Evolutionary conservation across 2,113 vertebrate species (phyloP).

Genomic region (Thinocorus orbignyianus): DNA sequence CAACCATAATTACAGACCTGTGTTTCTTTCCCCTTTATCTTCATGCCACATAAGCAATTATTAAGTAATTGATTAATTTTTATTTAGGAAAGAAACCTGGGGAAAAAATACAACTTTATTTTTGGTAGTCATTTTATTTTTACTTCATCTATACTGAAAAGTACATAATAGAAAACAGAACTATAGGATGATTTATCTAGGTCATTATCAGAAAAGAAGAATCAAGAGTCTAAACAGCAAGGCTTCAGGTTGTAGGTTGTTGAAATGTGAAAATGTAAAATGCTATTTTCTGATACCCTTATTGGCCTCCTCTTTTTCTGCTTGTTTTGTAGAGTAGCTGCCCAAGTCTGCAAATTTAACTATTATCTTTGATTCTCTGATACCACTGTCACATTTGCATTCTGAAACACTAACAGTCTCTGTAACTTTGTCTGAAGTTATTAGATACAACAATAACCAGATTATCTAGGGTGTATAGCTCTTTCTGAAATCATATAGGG

Average conservation of each 20-base stretch:
- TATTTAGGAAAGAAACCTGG: background rate
- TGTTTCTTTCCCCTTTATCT: background rate
- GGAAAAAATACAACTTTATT: background rate
- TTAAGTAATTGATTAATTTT: background rate
- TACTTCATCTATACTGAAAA: background rate
- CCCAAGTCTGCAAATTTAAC: background rate
- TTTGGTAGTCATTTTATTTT: background rate
- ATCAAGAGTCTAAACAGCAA: background rate
- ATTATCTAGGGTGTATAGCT: background rate
- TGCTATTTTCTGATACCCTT: background rate
- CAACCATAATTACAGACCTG: background rate
- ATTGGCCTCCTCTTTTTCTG: background rate
- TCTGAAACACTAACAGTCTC: background rate
- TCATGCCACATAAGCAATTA: background rate
- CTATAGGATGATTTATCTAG: background rate
- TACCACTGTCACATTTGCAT: background rate
- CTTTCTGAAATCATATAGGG: background rate
- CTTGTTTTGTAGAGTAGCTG: background rate
- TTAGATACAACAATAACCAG: background rate
- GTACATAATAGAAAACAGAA: background rate
- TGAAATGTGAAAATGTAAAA: background rate
- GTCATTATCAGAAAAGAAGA: background rate
- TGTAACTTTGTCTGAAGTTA: background rate
- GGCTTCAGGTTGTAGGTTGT: background rate
- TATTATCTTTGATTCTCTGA: background rate